Conservation (phyloP, 2,888 invertebrate species). For the Chrysolina oricalcia region DNA sequence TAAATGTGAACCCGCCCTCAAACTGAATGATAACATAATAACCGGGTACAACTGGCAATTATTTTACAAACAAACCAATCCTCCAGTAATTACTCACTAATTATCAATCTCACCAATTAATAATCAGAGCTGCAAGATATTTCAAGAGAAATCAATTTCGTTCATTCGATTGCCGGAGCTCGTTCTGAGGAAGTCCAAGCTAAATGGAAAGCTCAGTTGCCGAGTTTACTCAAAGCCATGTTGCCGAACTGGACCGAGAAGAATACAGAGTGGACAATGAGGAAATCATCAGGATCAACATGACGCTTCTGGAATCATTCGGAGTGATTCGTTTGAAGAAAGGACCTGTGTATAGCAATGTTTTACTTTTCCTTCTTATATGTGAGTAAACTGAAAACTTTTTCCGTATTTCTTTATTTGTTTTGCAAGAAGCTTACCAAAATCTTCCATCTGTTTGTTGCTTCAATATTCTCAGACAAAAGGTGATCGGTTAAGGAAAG, state of each 20-base stretch:
- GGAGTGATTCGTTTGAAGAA: conserved; percentile 27
- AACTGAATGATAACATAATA: not conserved
- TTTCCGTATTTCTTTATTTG: no score
- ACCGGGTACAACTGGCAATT: not conserved
- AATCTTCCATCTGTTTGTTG: no score
- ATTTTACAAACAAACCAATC: conserved; percentile 26
- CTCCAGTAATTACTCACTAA: conserved; percentile 15
- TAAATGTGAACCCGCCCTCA: no score
- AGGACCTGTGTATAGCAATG: not conserved
- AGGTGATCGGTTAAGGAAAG: no score
- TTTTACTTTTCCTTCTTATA: not conserved
- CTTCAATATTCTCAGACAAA: no score
- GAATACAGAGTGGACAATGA: conserved; percentile 31
- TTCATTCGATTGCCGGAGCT: not conserved
- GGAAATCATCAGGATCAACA: conserved; percentile 40
- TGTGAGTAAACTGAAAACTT: conserved; percentile 16
- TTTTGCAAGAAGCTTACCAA: no score
- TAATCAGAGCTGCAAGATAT: not conserved
- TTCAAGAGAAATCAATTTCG: conserved; percentile 1
- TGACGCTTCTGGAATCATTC: conserved; percentile 31
- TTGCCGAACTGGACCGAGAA: not conserved
- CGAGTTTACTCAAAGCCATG: not conserved
- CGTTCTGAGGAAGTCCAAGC: not conserved
- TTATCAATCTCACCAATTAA: not conserved
- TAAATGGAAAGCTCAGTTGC: not conserved